Percentiles rank a stretch among this genome's conserved stretches.
Conservation (phyloP, 2,113 vertebrate genomes). For the Trichomycterus rosablanca region DNA sequence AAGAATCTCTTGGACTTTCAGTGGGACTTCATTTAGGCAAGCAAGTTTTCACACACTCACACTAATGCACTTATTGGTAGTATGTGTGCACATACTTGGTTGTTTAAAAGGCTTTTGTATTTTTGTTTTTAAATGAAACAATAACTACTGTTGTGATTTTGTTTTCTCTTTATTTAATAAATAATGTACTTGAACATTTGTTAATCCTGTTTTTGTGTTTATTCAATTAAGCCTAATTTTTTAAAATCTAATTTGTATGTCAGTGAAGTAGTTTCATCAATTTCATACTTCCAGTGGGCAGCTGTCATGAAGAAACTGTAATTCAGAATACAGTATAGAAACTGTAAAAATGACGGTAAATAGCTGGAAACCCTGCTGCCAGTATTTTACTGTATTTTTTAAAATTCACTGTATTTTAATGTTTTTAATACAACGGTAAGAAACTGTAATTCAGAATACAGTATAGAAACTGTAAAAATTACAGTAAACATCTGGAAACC, state of each 20-base stretch:
- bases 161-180: neutral
- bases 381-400: too few relatives aligned
- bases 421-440: neutral
- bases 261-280: too few relatives aligned
- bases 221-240: neutral
- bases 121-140: too few relatives aligned
- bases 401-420: too few relatives aligned
- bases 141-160: neutral
- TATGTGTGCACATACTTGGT: neutral
- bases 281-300: too few relatives aligned
- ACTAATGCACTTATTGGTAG: neutral
- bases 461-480: neutral
- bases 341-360: too few relatives aligned
- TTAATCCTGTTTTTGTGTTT: neutral
- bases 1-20: neutral
- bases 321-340: neutral
- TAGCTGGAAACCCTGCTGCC: too few relatives aligned
- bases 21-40: conserved; percentile 1
- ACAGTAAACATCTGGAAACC: neutral
- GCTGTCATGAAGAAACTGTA: neutral
- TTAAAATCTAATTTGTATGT: neutral
- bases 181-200: neutral
- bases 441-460: neutral
- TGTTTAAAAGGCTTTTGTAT: neutral
- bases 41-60: neutral